phyloP scores from a whole-genome alignment of 2,113 vertebrate genomes.

The Lutjanus erythropterus region DNA sequence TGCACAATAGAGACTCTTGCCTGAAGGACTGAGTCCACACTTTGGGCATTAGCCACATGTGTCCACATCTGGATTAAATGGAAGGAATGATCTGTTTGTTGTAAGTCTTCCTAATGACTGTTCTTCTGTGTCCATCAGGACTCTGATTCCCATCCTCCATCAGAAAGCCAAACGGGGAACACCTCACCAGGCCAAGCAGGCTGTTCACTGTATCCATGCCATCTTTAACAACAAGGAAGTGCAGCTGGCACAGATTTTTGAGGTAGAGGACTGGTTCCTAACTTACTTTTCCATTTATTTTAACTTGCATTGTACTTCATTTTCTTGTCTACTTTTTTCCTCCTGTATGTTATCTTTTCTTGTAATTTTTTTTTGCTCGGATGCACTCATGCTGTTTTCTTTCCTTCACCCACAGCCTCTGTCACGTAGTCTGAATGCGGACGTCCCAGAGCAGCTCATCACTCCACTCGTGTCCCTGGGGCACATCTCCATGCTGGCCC shows the following conservation, averaged over 20 bases:
- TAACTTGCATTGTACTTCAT: background rate
- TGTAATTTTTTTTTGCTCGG: background rate
- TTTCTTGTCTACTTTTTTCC: background rate
- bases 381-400: background rate
- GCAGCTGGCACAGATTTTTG: conserved; percentile 98
- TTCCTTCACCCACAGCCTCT: conserved; percentile 87
- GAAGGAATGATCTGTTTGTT: background rate
- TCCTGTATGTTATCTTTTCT: background rate
- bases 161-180: conserved; percentile 99
- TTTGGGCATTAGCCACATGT: background rate
- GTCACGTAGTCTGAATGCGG: conserved; percentile 97
- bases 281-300: conserved; percentile 1
- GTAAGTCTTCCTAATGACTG: background rate
- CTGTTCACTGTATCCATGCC: conserved; percentile 98
- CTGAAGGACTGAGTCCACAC: background rate
- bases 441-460: conserved; percentile 98
- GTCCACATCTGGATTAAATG: background rate
- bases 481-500: conserved; percentile 98
- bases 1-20: background rate
- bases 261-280: conserved; percentile 83
- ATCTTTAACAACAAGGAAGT: conserved; percentile 99
- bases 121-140: conserved; percentile 80
- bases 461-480: conserved; percentile 97
- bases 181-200: conserved; percentile 98
- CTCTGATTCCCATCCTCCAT: conserved; percentile 98